A percentile compares a stretch with the other conserved stretches of the same genome.
Conservation (phyloP, 2,888 invertebrate genomes). For the Tetragonula carbonaria region DNA sequence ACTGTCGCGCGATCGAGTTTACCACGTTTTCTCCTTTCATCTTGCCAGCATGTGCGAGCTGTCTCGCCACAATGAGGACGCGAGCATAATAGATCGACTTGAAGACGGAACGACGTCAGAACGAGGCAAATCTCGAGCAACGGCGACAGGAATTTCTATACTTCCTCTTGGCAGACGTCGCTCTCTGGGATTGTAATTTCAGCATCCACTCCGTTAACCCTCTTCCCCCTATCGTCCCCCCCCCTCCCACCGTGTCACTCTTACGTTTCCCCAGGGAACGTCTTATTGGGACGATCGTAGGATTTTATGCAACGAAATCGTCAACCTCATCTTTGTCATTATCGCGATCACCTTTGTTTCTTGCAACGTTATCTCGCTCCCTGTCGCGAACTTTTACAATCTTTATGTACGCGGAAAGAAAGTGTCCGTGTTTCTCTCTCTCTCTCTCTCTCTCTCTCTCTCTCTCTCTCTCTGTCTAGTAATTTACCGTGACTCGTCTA, state of each 20-base stretch:
- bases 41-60: constrained; percentile 22
- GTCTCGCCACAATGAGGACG: constrained; percentile 45
- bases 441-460: neutral
- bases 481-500: constrained; percentile 7
- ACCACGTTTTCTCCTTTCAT: constrained; percentile 36
- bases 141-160: constrained; percentile 53
- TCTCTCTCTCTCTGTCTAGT: neutral
- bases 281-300: constrained; percentile 40
- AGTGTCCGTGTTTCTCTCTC: too few species aligned
- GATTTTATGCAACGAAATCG: constrained; percentile 34
- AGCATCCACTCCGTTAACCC: constrained; percentile 45
- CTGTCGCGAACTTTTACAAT: neutral
- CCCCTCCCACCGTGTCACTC: neutral
- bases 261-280: neutral
- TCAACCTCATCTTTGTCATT: constrained; percentile 22
- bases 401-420: too few species aligned
- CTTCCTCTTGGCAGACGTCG: constrained; percentile 45
- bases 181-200: constrained; percentile 60
- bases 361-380: neutral
- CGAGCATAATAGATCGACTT: constrained; percentile 61
- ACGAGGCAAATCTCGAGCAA: constrained; percentile 38
- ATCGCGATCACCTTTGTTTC: constrained; percentile 12
- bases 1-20: constrained; percentile 45
- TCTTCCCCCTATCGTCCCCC: constrained; percentile 14
- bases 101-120: constrained; percentile 47